Conservation (phyloP, 2,113 vertebrate species). For the Enhydra lutris region DNA sequence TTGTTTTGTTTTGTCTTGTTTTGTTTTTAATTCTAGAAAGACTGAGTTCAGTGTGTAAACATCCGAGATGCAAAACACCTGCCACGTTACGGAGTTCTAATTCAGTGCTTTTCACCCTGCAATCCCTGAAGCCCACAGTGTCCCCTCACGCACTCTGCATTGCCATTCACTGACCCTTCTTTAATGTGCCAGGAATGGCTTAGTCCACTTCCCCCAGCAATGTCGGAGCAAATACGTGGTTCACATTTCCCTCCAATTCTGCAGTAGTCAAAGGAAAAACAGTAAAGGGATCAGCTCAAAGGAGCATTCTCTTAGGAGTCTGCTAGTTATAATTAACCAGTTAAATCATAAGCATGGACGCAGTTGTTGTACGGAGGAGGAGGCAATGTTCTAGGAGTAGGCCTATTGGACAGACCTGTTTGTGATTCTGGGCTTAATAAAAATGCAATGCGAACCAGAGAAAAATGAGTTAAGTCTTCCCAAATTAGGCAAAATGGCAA, state of each 20-base stretch:
- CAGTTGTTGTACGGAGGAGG: background rate
- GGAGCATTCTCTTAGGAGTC: background rate
- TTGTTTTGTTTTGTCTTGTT: background rate
- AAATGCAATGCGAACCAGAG: background rate
- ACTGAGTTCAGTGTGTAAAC: background rate
- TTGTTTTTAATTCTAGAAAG: conserved; percentile 1
- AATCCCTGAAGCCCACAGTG: background rate
- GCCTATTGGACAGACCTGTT: background rate
- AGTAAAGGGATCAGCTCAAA: background rate
- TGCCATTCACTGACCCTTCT: background rate
- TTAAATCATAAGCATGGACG: background rate
- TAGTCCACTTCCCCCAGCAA: background rate
- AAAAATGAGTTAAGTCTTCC: background rate
- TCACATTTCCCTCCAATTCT: background rate
- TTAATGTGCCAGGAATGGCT: background rate
- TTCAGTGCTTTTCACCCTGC: background rate
- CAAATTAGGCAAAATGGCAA: background rate
- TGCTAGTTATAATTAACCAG: background rate
- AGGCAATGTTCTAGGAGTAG: background rate
- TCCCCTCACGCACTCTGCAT: background rate
- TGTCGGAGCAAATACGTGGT: background rate
- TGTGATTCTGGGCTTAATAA: background rate
- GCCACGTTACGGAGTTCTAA: background rate
- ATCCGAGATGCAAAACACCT: background rate
- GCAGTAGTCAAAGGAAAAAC: background rate